Evolutionary conservation across 2,888 invertebrate species (phyloP), one percentile per base, ranked within the genome.

Genomic region (Dendrolimus pini): DNA sequence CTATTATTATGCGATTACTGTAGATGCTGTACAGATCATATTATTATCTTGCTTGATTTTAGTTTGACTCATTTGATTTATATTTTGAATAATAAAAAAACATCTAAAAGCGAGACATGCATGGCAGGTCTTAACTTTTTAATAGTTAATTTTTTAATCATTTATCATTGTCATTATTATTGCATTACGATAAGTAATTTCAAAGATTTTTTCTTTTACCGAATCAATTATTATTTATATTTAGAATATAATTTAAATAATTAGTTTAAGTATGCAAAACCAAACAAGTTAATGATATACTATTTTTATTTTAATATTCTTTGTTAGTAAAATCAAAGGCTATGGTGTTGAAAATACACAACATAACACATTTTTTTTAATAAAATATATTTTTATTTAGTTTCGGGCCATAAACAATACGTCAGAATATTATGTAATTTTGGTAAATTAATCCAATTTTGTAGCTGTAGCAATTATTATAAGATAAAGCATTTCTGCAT

Each of bases 251-350:
- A 67, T 30, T 30, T 65, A 62, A 70, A 69, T 70, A 74, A 68
- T 75, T 80, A 84, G 83, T 74, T 78, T 70, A 79, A 83, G 80
- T 75, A 78, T 64, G 77, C 76, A 75, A 80, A 79, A 84, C 84
- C 84, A 85, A 85, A 84, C 84, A 77, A 47, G 30, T 47, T 47
- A 47, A 10, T 30, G 30, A 30, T 47, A 47, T 9, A 30, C 12
- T 1, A 53, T 59, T 53, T 30, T 59, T 54, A 55, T 6, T 47
- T 18, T 41, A 9, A 13, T 14, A 13, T n/a, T 42, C n/a, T 47
- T 18, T 47, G 13, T 47, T 59, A 55, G 59, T 61, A 58, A 52
- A 56, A 41, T 61, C 62, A 67, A 71, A 66, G 75, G 78, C 78
- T 78, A 80, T 78, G 78, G 74, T 72, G 63, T 71, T 62, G 30